phyloP scores from a whole-genome alignment of 2,113 vertebrate genomes.

The Ardeotis arabs region DNA sequence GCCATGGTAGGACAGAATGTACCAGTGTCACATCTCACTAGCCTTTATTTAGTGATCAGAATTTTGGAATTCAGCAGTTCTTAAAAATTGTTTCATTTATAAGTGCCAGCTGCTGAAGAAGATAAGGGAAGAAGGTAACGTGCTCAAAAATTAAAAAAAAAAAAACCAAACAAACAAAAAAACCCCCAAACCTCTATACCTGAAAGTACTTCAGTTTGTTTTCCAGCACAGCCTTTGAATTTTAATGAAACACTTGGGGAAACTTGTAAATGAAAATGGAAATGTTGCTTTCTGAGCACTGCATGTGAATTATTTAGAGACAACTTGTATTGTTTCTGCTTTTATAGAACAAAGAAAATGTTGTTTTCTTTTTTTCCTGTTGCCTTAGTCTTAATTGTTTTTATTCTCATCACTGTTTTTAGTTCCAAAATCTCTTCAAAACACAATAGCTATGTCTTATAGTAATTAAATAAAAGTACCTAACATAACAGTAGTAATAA shows the following conservation, averaged over 20 bases:
- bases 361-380: background rate
- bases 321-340: background rate
- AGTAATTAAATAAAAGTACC: background rate
- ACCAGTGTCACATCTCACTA: background rate
- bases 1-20: background rate
- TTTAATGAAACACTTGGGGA: slow-evolving; percentile 66
- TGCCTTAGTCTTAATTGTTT: background rate
- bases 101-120: slow-evolving; percentile 25
- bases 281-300: slow-evolving; percentile 25
- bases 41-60: background rate
- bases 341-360: background rate
- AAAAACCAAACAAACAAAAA: background rate
- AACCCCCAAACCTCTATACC: background rate
- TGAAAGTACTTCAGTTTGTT: slow-evolving; percentile 35
- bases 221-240: slow-evolving; percentile 38
- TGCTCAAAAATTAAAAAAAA: background rate
- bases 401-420: background rate
- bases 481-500: background rate
- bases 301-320: slow-evolving; percentile 47
- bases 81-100: background rate
- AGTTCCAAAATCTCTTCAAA: background rate
- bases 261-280: slow-evolving; percentile 59
- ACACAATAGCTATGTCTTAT: background rate
- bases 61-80: slow-evolving; percentile 4
- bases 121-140: slow-evolving; percentile 31